Evolutionary conservation across 2,888 invertebrate genomes (phyloP).

Genomic region (Microctonus hyperodae): DNA sequence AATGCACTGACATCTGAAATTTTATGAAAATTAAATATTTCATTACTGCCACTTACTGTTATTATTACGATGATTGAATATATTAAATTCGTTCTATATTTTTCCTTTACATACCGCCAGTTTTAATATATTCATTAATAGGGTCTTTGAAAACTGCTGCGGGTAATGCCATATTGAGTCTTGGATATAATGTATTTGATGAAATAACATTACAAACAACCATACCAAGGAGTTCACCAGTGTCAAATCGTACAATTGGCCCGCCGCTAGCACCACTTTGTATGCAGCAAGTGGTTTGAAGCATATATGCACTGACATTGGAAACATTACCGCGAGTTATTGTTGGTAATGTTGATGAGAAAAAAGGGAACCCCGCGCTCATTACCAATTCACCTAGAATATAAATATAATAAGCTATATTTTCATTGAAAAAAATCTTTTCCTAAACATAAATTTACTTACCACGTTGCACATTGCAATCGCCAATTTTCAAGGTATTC

Average conservation of each 20-base stretch:
- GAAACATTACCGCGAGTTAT: conserved; percentile 68
- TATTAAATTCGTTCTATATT: no score
- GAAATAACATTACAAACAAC: conserved; percentile 69
- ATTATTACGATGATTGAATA: neutral
- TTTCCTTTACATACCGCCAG: conserved; percentile 64
- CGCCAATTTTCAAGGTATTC: conserved; percentile 45
- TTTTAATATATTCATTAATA: conserved; percentile 62
- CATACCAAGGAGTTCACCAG: conserved; percentile 66
- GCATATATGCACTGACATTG: conserved; percentile 66
- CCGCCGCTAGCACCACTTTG: conserved; percentile 73
- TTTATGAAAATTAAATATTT: neutral
- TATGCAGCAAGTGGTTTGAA: conserved; percentile 72
- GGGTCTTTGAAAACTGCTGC: conserved; percentile 62
- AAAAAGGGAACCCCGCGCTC: conserved; percentile 70
- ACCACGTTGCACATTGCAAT: conserved; percentile 46
- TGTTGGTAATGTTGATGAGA: conserved; percentile 65
- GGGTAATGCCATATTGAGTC: conserved; percentile 71
- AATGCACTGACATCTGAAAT: conserved; percentile 65
- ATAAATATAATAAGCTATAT: neutral
- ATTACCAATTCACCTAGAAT: conserved; percentile 67
- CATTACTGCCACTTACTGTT: no score
- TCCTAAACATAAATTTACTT: conserved; percentile 43
- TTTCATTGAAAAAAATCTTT: neutral
- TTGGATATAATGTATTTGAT: conserved; percentile 66
- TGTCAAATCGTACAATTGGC: conserved; percentile 65